Base-by-base conservation (phyloP, 2,113 vertebrate genomes). In the Pituophis catenifer region DNA sequence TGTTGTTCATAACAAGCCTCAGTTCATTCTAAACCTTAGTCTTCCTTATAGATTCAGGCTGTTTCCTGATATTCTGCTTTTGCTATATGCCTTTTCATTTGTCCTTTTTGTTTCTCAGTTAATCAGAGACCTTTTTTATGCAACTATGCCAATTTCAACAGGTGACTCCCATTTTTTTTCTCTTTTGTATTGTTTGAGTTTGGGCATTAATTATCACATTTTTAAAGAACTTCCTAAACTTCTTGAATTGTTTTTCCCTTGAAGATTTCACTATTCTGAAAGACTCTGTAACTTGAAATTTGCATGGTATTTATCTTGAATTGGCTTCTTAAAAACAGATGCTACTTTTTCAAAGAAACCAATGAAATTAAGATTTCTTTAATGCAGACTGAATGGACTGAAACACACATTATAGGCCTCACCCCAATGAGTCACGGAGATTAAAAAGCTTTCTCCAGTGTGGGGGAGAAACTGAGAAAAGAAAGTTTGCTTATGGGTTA, bases 291-390 rank as follows among this genome's bases (percentile, higher is more conserved):
- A 26, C 57, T n/a, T 94, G 91, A 96, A 93, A 91, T 81, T 75
- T 24, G 15, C 55, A n/a, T 5, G 88, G 50, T 95, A 2, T 55
- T 86, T 89, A 62, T 89, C 92, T 93, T 94, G 94, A 94, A 93
- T 75, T 24, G 26, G 5, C 94, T 93, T 91, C 52, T n/a, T 62
- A 91, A 88, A 38, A 65, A 13, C 90, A 91, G 70, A 90, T 70
- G 93, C 89, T 48, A 19, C 29, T 86, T 48, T 95, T 96, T 93
- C 86, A 91, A 89, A 93, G 94, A 92, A 94, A 91, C 87, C 62
- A 93, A 86, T 0, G 48, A 48, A 58, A 70, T 92, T 93, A 58
- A 95, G 89, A 57, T n/a, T 91, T 88, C 38, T 92, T 59, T 93
- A 95, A 91, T 91, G 65, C 50, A 88, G 17, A 15, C 44, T 13